phyloP scores from a whole-genome alignment of 2,797 vertebrate genomes.

The Melanogrammus aeglefinus region DNA sequence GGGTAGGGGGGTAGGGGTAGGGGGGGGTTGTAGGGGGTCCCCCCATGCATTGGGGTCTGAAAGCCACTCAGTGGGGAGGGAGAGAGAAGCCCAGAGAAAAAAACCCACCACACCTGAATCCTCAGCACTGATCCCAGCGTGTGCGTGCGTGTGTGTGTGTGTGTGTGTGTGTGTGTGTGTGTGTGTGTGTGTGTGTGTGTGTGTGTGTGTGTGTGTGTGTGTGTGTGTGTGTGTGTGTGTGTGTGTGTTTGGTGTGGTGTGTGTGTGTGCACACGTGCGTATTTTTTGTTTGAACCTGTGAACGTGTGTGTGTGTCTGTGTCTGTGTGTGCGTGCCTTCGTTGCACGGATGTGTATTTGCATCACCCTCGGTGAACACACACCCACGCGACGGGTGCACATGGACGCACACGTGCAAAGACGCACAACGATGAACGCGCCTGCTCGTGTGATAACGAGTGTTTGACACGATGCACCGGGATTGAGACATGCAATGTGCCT shows the following conservation, averaged over 20 bases:
- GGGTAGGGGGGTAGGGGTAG: constrained; percentile 35
- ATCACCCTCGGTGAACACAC: too few species aligned
- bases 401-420: too few species aligned
- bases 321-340: too few species aligned
- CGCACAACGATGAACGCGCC: too few species aligned
- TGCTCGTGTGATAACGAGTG: too few species aligned
- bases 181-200: neutral
- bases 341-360: too few species aligned
- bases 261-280: constrained; percentile 23
- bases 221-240: too few species aligned
- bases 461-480: too few species aligned
- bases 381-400: too few species aligned
- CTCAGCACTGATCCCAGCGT: constrained; percentile 66
- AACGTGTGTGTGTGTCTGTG: too few species aligned
- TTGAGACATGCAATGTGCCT: too few species aligned
- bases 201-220: neutral
- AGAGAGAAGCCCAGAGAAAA: constrained; percentile 30
- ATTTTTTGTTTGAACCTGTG: constrained; percentile 7
- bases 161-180: neutral
- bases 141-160: constrained; percentile 21
- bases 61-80: constrained; percentile 29
- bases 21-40: constrained; percentile 14
- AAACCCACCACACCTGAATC: constrained; percentile 43
- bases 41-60: neutral
- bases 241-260: too few species aligned